Percentiles rank a stretch among this genome's conserved stretches.
Evolutionary conservation across 1,140 invertebrate species (phyloP).

Genomic region (Bacillus rossius): DNA sequence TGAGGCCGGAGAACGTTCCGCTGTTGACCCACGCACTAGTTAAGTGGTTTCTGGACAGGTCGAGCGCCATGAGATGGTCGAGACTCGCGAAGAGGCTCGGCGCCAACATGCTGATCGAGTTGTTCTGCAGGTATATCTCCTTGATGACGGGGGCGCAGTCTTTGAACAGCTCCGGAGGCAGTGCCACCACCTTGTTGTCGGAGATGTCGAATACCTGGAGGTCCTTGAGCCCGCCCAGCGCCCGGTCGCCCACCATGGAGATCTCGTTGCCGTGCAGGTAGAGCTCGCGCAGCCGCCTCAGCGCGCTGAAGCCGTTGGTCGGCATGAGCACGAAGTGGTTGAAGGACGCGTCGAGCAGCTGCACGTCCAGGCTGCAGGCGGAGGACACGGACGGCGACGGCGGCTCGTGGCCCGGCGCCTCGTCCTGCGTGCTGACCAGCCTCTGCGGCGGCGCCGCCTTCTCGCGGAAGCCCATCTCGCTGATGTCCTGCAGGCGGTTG

Average conservation of each 20-base stretch:
- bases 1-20: conserved; percentile 79
- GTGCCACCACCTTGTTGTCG: conserved; percentile 78
- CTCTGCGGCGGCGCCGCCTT: conserved; percentile 38
- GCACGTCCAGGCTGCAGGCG: conserved; percentile 70
- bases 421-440: conserved; percentile 29
- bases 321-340: conserved; percentile 80
- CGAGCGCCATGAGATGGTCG: conserved; percentile 76
- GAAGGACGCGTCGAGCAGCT: conserved; percentile 73
- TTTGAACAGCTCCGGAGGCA: conserved; percentile 77
- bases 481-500: conserved; percentile 78
- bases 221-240: conserved; percentile 68
- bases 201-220: conserved; percentile 78
- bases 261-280: conserved; percentile 81
- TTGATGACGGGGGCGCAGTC: conserved; percentile 71
- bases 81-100: conserved; percentile 77
- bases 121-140: conserved; percentile 83
- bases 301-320: conserved; percentile 67
- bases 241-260: conserved; percentile 74
- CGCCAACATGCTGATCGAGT: conserved; percentile 75
- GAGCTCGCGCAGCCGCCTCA: conserved; percentile 67
- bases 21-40: conserved; percentile 76
- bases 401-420: conserved; percentile 19
- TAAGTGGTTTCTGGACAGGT: conserved; percentile 82
- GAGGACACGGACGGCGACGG: conserved; percentile 29
- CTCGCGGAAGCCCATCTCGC: conserved; percentile 68